Conservation (phyloP, 2,797 vertebrate genomes). For the Pipistrellus kuhlii region DNA sequence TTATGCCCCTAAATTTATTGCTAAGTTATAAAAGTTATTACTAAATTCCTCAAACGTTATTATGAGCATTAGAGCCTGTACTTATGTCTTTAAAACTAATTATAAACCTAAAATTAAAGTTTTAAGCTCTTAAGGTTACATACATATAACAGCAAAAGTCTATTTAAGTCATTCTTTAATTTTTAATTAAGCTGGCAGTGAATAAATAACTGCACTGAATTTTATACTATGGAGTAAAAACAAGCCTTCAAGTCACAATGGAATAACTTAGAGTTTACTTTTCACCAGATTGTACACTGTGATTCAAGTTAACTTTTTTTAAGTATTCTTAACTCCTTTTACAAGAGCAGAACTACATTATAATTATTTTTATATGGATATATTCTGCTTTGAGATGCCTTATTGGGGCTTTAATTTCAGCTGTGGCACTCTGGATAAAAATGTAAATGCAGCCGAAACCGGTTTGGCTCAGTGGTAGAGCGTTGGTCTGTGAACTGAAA, state of each 20-base stretch:
- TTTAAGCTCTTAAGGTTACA: background rate
- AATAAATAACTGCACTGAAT: background rate
- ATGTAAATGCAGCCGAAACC: slow-evolving; percentile 25
- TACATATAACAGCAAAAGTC: background rate
- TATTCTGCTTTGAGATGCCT: background rate
- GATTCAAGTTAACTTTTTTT: background rate
- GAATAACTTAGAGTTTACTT: background rate
- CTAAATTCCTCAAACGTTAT: slow-evolving; percentile 23
- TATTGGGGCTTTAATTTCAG: background rate
- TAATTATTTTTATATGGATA: slow-evolving; percentile 50
- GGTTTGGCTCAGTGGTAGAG: too few species aligned
- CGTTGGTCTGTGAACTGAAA: too few species aligned
- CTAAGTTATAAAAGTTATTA: slow-evolving; percentile 20
- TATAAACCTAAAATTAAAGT: background rate
- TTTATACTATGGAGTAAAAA: background rate
- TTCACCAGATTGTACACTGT: background rate
- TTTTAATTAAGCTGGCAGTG: background rate
- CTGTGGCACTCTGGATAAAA: background rate
- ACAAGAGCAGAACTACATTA: slow-evolving; percentile 12
- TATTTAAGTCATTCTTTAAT: background rate
- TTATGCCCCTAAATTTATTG: slow-evolving; percentile 6
- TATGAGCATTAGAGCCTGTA: background rate
- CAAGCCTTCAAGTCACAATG: background rate
- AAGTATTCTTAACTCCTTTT: background rate
- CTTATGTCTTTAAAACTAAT: slow-evolving; percentile 10